Evolutionary conservation across 2,888 invertebrate species (phyloP).

Genomic region (Stenchaetothrips biformis): DNA sequence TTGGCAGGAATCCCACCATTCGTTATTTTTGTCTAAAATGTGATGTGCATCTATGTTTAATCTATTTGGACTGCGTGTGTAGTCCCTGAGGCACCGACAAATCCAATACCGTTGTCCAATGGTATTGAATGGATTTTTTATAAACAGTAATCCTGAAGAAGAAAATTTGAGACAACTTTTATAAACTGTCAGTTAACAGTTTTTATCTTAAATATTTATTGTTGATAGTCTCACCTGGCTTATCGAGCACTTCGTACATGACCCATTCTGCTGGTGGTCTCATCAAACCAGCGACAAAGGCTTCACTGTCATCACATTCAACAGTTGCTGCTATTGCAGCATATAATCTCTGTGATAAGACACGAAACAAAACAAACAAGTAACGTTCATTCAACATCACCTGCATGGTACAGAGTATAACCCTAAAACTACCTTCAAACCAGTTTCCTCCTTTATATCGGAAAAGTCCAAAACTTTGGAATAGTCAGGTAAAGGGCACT

Average conservation of each 20-base stretch:
- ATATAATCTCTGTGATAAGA: background rate
- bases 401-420: background rate
- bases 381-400: background rate
- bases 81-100: conserved; percentile 67
- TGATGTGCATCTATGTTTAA: conserved; percentile 59
- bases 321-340: background rate
- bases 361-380: background rate
- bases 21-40: conserved; percentile 45
- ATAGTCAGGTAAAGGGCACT: background rate
- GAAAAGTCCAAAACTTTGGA: background rate
- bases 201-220: no score
- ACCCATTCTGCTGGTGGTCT: conserved; percentile 56
- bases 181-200: no score
- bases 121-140: conserved; percentile 76
- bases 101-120: conserved; percentile 81
- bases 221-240: conserved; percentile 51
- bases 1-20: conserved; percentile 63
- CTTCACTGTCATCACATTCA: background rate
- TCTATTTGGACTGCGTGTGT: conserved; percentile 67
- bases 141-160: conserved; percentile 64
- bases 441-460: background rate
- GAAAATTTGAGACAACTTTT: conserved; percentile 26
- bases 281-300: conserved; percentile 43
- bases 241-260: conserved; percentile 54
- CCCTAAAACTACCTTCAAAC: background rate